Evolutionary conservation across 2,888 invertebrate genomes (phyloP), one percentile per base, ranked within the genome.

Genomic region (Dorcus parallelipipedus): DNA sequence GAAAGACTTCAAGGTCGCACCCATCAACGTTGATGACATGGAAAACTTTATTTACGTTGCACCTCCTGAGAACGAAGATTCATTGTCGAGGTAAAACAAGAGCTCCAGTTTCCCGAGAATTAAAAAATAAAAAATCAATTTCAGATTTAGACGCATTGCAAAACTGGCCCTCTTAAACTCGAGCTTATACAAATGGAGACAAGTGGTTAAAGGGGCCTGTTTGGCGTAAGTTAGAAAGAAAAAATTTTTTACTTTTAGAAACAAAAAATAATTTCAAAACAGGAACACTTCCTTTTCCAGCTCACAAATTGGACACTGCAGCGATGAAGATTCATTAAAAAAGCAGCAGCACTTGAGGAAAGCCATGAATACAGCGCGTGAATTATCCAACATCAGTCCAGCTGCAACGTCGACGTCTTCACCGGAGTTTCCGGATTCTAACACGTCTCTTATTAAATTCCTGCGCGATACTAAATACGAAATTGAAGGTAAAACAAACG

Each of bases 1-100:
- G 89, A 91, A 90, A 74, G 92, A 92, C 76, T 93, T 93, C 80
- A 91, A 92, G 69, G 90, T 94, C 52, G 87, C 90, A 0, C 90
- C 91, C 0, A 84, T 91, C 3, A 81, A 86, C 1, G 79, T 81
- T 1, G 87, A 87, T 38, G 86, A 86, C 39, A 64, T 81, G 74
- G 68, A 81, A 74, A 68, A 71, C 47, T 64, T 73, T 38, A 59
- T 75, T 23, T 72, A 70, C 54, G 78, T 76, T 41, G 65, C 72
- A 33, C 81, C 80, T 48, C 80, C 74, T 58, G 81, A 75, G 73
- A 81, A 82, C 60, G 88, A 88, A 69, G 82, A 83, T 59, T 84
- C 88, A 0, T 77, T 87, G 42, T 82, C 87, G 3, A 77, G 69
- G 78, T 78, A 73, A 45, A 38, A 43, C 41, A 9, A 49, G 23